Evolutionary conservation across 2,797 vertebrate genomes (phyloP).

Genomic region (Xenops minutus): DNA sequence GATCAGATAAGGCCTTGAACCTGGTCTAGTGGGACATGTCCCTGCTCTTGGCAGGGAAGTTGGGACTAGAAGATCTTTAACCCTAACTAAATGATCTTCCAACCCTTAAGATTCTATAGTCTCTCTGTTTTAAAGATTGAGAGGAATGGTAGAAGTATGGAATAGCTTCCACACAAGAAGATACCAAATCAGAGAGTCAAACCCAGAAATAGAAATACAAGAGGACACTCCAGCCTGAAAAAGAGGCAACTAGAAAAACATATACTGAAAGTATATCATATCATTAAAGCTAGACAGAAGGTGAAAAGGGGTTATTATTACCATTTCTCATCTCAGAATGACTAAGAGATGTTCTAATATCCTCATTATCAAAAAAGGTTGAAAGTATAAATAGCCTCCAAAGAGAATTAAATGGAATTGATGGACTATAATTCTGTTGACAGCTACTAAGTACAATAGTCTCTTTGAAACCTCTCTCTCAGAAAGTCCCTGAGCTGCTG

Average conservation of each 20-base stretch:
- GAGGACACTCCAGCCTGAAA: neutral
- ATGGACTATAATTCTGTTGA: neutral
- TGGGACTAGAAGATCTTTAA: neutral
- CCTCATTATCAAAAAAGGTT: neutral
- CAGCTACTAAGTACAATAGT: neutral
- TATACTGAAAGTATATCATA: neutral
- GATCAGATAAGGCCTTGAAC: neutral
- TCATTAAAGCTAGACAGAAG: neutral
- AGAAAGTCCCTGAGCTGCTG: neutral
- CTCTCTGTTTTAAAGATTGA: neutral
- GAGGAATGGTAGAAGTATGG: neutral
- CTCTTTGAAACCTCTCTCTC: neutral
- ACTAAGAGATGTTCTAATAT: neutral
- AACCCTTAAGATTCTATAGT: neutral
- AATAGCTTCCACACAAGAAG: neutral
- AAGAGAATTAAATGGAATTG: neutral
- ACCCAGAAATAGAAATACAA: neutral
- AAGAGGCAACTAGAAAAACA: neutral
- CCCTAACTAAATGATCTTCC: neutral
- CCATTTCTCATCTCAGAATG: neutral
- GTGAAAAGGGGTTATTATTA: neutral
- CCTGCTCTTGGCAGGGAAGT: too few relatives aligned
- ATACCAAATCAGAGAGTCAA: neutral
- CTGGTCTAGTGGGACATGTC: neutral
- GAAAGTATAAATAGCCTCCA: neutral